Percentiles rank a stretch among this genome's conserved stretches.
These are phyloP conservation scores for Nematostella vectensis DNA, from an alignment of 92 coral and sea anemone species.

Conservation along the genomic window DNA sequence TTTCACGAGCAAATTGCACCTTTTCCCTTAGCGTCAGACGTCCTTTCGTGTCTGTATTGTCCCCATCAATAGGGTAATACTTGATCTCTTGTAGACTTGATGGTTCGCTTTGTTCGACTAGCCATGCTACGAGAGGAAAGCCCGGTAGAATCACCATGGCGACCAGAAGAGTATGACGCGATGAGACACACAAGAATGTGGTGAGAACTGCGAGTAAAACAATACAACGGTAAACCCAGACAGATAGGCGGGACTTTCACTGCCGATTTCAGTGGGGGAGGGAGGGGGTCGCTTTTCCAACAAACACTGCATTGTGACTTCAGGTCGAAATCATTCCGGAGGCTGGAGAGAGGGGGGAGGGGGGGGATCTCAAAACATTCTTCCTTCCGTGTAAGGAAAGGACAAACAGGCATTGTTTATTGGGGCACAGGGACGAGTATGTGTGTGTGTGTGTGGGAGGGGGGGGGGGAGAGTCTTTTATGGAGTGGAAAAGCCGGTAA, in stretches of 20 bases:
- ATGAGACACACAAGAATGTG: not conserved
- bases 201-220: not conserved
- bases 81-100: not conserved
- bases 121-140: not conserved
- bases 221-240: too few species aligned
- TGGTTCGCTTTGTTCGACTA: not conserved
- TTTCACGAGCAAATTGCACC: not conserved
- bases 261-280: too few species aligned
- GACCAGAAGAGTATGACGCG: not conserved
- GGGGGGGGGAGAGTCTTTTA: not conserved
- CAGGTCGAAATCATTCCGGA: too few species aligned
- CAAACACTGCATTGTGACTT: too few species aligned
- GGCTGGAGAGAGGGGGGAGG: conserved; percentile 1
- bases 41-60: not conserved
- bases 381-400: not conserved
- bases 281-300: too few species aligned
- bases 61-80: not conserved
- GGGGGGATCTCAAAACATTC: not conserved
- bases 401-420: not conserved
- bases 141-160: not conserved
- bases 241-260: too few species aligned
- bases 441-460: too few species aligned
- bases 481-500: too few species aligned
- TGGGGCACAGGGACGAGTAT: too few species aligned
- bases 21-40: not conserved